phyloP scores from a whole-genome alignment of 1,140 invertebrate genomes.

The Cecropterus lyciades region DNA sequence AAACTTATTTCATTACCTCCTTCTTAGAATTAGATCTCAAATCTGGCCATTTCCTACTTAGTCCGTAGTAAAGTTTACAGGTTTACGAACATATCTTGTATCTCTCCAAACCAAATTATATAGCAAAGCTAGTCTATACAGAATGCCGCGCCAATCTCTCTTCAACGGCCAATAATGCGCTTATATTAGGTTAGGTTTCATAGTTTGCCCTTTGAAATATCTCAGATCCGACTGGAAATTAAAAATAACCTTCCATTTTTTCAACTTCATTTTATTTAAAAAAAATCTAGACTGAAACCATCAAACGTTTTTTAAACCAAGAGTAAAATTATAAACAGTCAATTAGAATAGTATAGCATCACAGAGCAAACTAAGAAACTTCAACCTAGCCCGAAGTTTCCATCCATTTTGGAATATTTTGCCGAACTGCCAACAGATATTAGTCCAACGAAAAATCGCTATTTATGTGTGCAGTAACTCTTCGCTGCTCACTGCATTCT shows the following conservation, averaged over 20 bases:
- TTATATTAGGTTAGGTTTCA: slow-evolving; percentile 13
- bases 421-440: slow-evolving; percentile 20
- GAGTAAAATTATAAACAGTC: too few relatives aligned
- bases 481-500: slow-evolving; percentile 57
- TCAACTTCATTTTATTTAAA: too few relatives aligned
- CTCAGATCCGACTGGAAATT: background rate
- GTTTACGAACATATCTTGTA: slow-evolving; percentile 56
- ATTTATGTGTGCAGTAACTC: slow-evolving; percentile 27
- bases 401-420: slow-evolving; percentile 33
- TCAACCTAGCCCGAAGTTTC: slow-evolving; percentile 9
- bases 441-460: slow-evolving; percentile 27
- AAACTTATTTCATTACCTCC: slow-evolving; percentile 15
- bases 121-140: slow-evolving; percentile 31
- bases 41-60: slow-evolving; percentile 46
- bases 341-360: background rate
- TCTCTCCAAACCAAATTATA: slow-evolving; percentile 27
- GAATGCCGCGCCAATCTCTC: slow-evolving; percentile 22
- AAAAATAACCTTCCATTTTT: too few relatives aligned
- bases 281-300: background rate
- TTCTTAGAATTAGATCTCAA: slow-evolving; percentile 22
- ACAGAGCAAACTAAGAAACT: slow-evolving; percentile 5
- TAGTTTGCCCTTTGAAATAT: slow-evolving; percentile 4
- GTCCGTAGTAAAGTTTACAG: slow-evolving; percentile 48
- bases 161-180: slow-evolving; percentile 17
- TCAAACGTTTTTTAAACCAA: too few relatives aligned